Evolutionary conservation across 2,888 invertebrate genomes (phyloP).

Genomic region (Entomobrya multifasciata): DNA sequence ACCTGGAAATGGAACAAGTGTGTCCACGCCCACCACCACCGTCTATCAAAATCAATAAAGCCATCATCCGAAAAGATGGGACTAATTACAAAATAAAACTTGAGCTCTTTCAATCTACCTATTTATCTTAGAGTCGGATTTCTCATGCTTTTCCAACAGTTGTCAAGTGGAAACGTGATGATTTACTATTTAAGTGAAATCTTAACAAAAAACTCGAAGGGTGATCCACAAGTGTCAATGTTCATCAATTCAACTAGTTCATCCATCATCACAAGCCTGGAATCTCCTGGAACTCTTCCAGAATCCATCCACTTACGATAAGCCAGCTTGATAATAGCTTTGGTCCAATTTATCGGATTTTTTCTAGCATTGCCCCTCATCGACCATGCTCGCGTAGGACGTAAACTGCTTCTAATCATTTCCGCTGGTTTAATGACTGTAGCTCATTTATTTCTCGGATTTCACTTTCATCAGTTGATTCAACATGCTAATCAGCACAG

Average conservation of each 20-base stretch:
- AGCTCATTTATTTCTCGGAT: slow-evolving; percentile 83
- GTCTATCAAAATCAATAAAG: not conserved
- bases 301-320: slow-evolving; percentile 83
- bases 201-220: slow-evolving; percentile 83
- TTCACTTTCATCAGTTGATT: slow-evolving; percentile 83
- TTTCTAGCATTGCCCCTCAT: slow-evolving; percentile 84
- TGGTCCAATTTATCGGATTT: slow-evolving; percentile 87
- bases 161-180: slow-evolving; percentile 84
- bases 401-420: slow-evolving; percentile 84
- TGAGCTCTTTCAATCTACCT: slow-evolving; percentile 35
- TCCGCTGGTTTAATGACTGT: slow-evolving; percentile 84
- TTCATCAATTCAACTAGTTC: not conserved
- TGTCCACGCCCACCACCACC: not conserved
- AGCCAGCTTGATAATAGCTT: slow-evolving; percentile 89
- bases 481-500: too few species aligned
- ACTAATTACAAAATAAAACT: slow-evolving; percentile 6
- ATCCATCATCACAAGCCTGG: too few species aligned
- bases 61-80: slow-evolving; percentile 30
- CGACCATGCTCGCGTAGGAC: slow-evolving; percentile 84
- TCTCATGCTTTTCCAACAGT: slow-evolving; percentile 83
- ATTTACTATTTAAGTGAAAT: slow-evolving; percentile 87
- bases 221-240: slow-evolving; percentile 53
- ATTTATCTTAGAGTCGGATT: slow-evolving; percentile 58
- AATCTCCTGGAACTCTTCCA: slow-evolving; percentile 7
- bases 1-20: slow-evolving; percentile 83